Evolutionary conservation across 2,888 invertebrate genomes (phyloP), one percentile per base, ranked within the genome.

Genomic region (Euplexia lucipara): DNA sequence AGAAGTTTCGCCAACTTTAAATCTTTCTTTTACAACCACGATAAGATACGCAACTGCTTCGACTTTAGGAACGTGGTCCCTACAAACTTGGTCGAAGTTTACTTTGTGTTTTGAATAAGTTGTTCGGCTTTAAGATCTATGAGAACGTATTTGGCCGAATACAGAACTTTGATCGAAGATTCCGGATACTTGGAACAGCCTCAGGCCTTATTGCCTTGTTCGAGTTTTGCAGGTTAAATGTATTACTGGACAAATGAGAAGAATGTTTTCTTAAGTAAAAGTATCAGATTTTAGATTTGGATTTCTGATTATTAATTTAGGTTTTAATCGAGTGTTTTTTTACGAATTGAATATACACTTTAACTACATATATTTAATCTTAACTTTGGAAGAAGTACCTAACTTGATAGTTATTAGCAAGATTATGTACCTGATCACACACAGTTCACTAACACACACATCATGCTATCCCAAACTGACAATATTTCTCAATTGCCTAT

Each of bases 1-100:
- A 75, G 45, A 70, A 78, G 61, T 73, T 78, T 57, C 56, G 52
- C 53, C 22, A 81, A 81, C 68, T 80, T 79, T 58, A 73, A 81
- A 81, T 81, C 79, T 81, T 78, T 81, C 81, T 75, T 78, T 75
- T 56, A 64, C 73, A 73, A 73, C 81, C 66, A 22, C 64, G 81
- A 73, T 81, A 78, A 81, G 79, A 81, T 78, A 81, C 73, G 79
- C 68, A 70, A 75, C 69, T 64, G 70, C 66, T 52, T 63, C 45
- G 52, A 39, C 41, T 74, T 75, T 58, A 52, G 52, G 64, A 63
- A 69, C 69, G 32, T 39, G 52, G 56, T 45, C 67, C 66, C 41
- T 53, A 52, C 63, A 54, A 78, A 71, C 64, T 75, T 58, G 16
- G 14, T 6, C 37, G 26, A 68, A 81, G 65, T 78, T 79, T 72